Base-by-base conservation (phyloP, 2,888 invertebrate genomes). In the Scaptomyza cyrtandrae region DNA sequence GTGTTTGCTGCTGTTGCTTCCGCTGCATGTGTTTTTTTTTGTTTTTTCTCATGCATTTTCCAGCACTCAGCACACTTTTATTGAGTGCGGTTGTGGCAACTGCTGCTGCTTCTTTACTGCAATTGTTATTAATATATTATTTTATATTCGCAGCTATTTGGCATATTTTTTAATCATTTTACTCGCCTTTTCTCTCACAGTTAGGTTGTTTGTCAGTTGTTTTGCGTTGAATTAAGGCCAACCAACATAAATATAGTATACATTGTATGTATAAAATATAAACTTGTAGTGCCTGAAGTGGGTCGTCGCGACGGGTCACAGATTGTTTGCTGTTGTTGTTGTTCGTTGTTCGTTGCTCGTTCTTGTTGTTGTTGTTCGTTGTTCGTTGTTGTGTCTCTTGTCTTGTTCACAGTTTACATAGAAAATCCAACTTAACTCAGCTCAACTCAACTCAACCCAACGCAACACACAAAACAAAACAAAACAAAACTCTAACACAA, bases 91-190 rank as follows among this genome's bases (percentile, higher is more conserved):
- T 10, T 41, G 10, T 4, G 16, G 16, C 39, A 3, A 14, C 41
- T 41, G 10, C 41, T 43, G 24, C 56, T 37, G 24, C 29, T 63
- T 11, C 9, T 27, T 37, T 37, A 41, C 37, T 53, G 31, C 33
- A 64, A 61, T 73, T 64, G 79, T 56, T 79, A 63, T 68, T 68
- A 73, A 73, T 70, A 74, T 82, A 82, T 76, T 74, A 76, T 82
- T 79, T 60, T 63, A 70, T 77, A 71, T 60, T 58, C 27, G 29
- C 41, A 53, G 45, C 43, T 46, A n/a, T 27, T 41, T 57, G 58
- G 55, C 16, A 27, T 55, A 65, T 53, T 68, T 68, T 56, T 33
- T 37, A 31, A 27, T 57, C 29, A 31, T 48, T 24, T 33, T 13
- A 11, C 4, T 27, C 2, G 19, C 3, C 48, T 13, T 54, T 31